These are phyloP conservation scores for Nemoura dubitans DNA, from an alignment of 2,888 invertebrate genomes.

Conservation along the genomic window DNA sequence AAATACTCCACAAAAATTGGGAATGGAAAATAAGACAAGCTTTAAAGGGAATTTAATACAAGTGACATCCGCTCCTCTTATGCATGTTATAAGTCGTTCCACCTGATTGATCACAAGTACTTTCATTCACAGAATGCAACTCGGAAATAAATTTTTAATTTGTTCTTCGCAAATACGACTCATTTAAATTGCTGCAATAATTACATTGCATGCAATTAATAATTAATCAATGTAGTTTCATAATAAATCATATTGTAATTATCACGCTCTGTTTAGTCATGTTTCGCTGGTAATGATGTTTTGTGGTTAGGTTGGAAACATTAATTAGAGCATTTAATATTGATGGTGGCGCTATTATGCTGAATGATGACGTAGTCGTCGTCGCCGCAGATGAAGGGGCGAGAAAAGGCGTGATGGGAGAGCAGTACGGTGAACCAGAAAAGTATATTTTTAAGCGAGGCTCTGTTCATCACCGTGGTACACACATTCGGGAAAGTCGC, in stretches of 20 bases:
- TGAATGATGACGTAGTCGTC: slow-evolving; percentile 22
- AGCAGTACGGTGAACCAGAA: background rate
- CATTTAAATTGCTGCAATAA: background rate
- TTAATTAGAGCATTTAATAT: slow-evolving; percentile 24
- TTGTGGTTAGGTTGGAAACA: slow-evolving; percentile 1
- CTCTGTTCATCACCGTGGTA: background rate
- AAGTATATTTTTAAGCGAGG: background rate
- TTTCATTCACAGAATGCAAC: too few species aligned
- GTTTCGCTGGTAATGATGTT: background rate
- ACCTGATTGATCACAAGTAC: background rate
- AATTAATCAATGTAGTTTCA: background rate
- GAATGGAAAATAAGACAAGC: background rate
- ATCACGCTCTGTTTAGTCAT: background rate
- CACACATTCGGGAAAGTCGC: too few species aligned
- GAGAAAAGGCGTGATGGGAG: background rate
- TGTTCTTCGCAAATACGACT: background rate
- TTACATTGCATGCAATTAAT: background rate
- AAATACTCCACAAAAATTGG: background rate
- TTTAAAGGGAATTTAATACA: background rate
- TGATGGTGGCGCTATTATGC: slow-evolving; percentile 19
- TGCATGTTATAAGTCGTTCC: background rate
- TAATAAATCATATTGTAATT: background rate
- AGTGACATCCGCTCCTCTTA: background rate
- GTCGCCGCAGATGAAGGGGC: background rate
- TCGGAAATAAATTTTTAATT: background rate